A percentile compares a stretch with the other conserved stretches of the same genome.
phyloP scores from a whole-genome alignment of 1,140 invertebrate species.

The Lethrus apterus region DNA sequence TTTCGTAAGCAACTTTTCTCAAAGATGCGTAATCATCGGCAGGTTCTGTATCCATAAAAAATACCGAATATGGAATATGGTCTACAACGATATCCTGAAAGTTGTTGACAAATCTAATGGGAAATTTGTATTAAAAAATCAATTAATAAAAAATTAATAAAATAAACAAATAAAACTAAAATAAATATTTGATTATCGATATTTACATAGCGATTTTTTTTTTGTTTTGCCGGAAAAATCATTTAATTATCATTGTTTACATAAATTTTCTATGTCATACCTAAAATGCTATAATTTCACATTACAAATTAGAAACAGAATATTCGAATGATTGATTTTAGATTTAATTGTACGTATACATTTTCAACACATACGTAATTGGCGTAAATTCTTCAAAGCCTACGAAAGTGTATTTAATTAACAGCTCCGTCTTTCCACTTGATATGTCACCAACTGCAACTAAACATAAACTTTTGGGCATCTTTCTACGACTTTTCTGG shows the following conservation, averaged over 20 bases:
- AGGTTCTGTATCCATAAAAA: slow-evolving; percentile 11
- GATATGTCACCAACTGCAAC: slow-evolving; percentile 13
- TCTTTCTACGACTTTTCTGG: too few species aligned
- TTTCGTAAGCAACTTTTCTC: slow-evolving; percentile 8
- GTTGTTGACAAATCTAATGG: slow-evolving; percentile 16
- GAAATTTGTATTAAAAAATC: too few species aligned
- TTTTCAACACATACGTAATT: neutral
- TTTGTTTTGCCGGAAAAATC: too few species aligned
- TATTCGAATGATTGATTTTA: too few species aligned
- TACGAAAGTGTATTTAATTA: slow-evolving; percentile 15
- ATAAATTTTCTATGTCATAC: too few species aligned
- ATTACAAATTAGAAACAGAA: too few species aligned
- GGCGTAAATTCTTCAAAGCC: neutral
- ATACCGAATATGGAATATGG: slow-evolving; percentile 1
- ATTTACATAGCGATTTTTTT: too few species aligned
- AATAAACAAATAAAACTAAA: neutral
- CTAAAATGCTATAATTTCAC: too few species aligned
- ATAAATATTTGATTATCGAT: neutral
- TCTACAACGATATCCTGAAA: slow-evolving; percentile 15
- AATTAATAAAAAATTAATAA: slow-evolving; percentile 1
- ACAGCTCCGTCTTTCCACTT: slow-evolving; percentile 15
- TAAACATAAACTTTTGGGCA: too few species aligned
- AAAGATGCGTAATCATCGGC: slow-evolving; percentile 14
- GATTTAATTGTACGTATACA: too few species aligned
- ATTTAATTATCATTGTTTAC: too few species aligned